Percentiles rank a stretch among this genome's conserved stretches.
Evolutionary conservation across 2,797 vertebrate species (phyloP).

Genomic region (Hippoglossus hippoglossus): DNA sequence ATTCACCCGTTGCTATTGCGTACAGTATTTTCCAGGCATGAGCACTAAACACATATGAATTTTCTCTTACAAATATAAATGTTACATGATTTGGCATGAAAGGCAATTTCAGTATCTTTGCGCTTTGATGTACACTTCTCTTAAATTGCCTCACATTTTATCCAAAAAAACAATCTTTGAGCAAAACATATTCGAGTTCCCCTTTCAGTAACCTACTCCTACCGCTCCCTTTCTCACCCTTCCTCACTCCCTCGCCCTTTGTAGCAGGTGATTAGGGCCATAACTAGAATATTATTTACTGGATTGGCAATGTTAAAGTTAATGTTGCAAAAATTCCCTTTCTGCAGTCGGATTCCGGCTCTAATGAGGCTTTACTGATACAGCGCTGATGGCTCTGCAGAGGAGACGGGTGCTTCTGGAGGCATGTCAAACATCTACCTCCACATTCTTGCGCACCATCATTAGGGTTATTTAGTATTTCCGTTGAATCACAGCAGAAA

Average conservation of each 20-base stretch:
- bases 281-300: slow-evolving; percentile 91
- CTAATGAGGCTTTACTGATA: slow-evolving; percentile 92
- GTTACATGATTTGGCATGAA: slow-evolving; percentile 41
- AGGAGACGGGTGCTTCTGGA: slow-evolving; percentile 70
- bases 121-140: slow-evolving; percentile 52
- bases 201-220: slow-evolving; percentile 12
- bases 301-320: slow-evolving; percentile 89
- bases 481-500: slow-evolving; percentile 56
- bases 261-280: slow-evolving; percentile 78
- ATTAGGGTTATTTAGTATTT: slow-evolving; percentile 73
- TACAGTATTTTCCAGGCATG: no score
- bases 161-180: slow-evolving; percentile 52
- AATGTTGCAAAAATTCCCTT: slow-evolving; percentile 90
- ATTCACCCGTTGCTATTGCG: no score
- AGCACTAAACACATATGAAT: no score
- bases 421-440: slow-evolving; percentile 80
- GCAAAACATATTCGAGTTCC: slow-evolving; percentile 37
- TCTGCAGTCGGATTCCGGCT: slow-evolving; percentile 85
- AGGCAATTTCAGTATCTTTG: slow-evolving; percentile 58
- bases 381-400: slow-evolving; percentile 83
- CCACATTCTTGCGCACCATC: slow-evolving; percentile 70
- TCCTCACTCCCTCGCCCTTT: slow-evolving; percentile 10
- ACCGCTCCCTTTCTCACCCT: slow-evolving; percentile 7
- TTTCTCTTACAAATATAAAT: no score
- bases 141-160: slow-evolving; percentile 64